Evolutionary conservation across 2,888 invertebrate species (phyloP).

Genomic region (Tipula vernalis): DNA sequence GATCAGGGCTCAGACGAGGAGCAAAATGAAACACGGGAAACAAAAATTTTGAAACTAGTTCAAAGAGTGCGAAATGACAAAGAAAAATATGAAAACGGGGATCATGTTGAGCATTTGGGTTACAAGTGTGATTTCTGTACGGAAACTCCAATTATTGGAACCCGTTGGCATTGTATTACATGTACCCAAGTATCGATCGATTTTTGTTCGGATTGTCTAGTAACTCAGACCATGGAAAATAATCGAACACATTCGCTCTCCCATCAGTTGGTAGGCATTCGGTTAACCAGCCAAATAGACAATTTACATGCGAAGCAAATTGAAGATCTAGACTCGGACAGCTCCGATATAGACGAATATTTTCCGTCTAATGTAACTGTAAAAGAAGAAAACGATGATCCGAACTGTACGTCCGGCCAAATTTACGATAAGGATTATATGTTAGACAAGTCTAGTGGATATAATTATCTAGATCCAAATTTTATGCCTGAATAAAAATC

Average conservation of each 20-base stretch:
- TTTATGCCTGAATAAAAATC: slow-evolving; percentile 18
- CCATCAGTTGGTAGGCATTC: slow-evolving; percentile 17
- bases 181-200: slow-evolving; percentile 44
- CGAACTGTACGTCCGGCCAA: background rate
- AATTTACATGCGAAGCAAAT: background rate
- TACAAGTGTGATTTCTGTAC: slow-evolving; percentile 48
- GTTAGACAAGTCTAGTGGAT: slow-evolving; percentile 17
- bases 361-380: background rate
- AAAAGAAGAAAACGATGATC: background rate
- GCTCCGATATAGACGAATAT: background rate
- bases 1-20: slow-evolving; percentile 17
- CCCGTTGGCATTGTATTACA: slow-evolving; percentile 56
- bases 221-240: slow-evolving; percentile 35
- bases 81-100: slow-evolving; percentile 14
- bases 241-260: slow-evolving; percentile 14
- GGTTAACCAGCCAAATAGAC: slow-evolving; percentile 7
- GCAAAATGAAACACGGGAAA: slow-evolving; percentile 14
- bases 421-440: slow-evolving; percentile 19
- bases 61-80: slow-evolving; percentile 20
- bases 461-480: slow-evolving; percentile 23
- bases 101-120: slow-evolving; percentile 19
- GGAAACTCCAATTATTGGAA: slow-evolving; percentile 48
- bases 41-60: slow-evolving; percentile 22
- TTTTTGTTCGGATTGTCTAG: slow-evolving; percentile 51
- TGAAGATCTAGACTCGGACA: slow-evolving; percentile 8